phyloP scores from a whole-genome alignment of 2,113 vertebrate genomes.

The Gasterosteus aculeatus region DNA sequence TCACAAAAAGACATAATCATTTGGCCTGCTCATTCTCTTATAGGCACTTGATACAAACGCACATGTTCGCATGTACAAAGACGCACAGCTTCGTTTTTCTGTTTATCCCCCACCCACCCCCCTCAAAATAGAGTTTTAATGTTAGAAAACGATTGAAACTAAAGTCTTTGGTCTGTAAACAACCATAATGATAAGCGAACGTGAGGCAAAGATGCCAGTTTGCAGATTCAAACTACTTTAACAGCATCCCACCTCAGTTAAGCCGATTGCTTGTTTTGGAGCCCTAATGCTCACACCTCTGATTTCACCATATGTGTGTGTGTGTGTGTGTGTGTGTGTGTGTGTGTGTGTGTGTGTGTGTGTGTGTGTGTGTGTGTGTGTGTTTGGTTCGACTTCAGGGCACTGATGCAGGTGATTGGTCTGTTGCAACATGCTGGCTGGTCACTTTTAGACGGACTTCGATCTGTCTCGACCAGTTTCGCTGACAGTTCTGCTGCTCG shows the following conservation, averaged over 20 bases:
- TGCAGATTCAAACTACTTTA: conserved; percentile 48
- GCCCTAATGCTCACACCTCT: conserved; percentile 23
- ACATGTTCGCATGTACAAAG: conserved; percentile 89
- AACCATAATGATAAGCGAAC: conserved; percentile 68
- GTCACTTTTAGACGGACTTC: conserved; percentile 60
- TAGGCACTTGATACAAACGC: conserved; percentile 93
- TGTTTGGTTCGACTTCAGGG: conserved; percentile 39
- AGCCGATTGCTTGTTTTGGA: conserved; percentile 36
- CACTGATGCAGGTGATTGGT: conserved; percentile 47
- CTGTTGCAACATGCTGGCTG: conserved; percentile 50
- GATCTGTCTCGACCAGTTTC: conserved; percentile 33
- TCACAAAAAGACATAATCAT: conserved; percentile 81
- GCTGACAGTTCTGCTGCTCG: conserved; percentile 45
- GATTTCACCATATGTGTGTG: conserved; percentile 23
- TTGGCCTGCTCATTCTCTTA: conserved; percentile 68
- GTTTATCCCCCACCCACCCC: conserved; percentile 55
- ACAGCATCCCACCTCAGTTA: conserved; percentile 49
- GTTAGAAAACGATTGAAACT: conserved; percentile 61
- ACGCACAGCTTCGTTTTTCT: conserved; percentile 81
- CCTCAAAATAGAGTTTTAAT: conserved; percentile 80
- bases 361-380: conserved; percentile 24
- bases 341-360: conserved; percentile 28
- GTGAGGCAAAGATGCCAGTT: conserved; percentile 45
- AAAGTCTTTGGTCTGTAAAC: conserved; percentile 95
- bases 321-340: conserved; percentile 23